Evolutionary conservation across 2,113 vertebrate species (phyloP), one percentile per base, ranked within the genome.

Genomic region (Daphoenositta chrysoptera): DNA sequence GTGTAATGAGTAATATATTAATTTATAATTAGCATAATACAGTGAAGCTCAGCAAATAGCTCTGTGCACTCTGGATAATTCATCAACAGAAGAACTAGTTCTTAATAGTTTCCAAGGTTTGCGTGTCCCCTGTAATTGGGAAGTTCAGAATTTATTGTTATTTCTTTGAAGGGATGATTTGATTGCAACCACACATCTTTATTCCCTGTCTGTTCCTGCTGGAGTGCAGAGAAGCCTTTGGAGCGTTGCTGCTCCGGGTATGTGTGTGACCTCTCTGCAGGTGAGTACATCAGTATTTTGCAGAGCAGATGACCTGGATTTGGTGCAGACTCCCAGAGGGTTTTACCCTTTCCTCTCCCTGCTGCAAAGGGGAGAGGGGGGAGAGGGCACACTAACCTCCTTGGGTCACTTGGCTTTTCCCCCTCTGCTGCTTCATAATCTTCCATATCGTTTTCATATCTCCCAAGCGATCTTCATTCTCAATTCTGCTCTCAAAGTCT

Each of bases 21-120:
- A 97, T 97, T 96, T 97, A 96, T 97, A 97, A 97, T 97, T 97
- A 97, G 95, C 89, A 83, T 90, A 90, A 82, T 96, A 97, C 94
- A 96, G 90, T 83, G 81, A 68, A 96, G 87, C 92, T 96, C 94
- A 91, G 90, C 84, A 96, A 97, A 96, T 93, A 95, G 94, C 94
- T 96, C 66, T 77, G 86, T 92, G 91, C 83, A 60, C 71, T 87
- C 90, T 86, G 84, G 92, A 90, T 96, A 91, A 96, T 97, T 91
- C 91, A 96, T 97, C 95, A 97, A 28, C 78, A 80, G 78, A 90
- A 96, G 93, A 8, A 97, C 84, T 51, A 53, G 87, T 91, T 75
- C 70, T 90, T 96, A 97, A 97, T 79, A 92, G 87, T 80, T 97
- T 97, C 87, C 76, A 96, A 96, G 96, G 76, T 90, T 96, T 95